phyloP scores from a whole-genome alignment of 37 sponge, comb jelly and placozoan genomes.

The Spongilla lacustris region DNA sequence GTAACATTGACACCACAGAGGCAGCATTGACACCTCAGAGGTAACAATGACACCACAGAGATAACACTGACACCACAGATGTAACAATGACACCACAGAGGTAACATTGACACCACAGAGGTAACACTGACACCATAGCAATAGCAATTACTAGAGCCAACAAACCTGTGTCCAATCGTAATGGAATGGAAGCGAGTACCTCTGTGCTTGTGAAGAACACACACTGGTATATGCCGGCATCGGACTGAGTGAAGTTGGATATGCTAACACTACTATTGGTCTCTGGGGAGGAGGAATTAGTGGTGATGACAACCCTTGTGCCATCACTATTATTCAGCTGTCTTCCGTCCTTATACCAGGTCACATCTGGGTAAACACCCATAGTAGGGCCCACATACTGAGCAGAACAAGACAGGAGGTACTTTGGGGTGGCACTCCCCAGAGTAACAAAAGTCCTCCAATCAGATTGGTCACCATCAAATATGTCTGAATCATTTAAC shows the following conservation, averaged over 20 bases:
- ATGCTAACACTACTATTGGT: not conserved
- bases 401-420: not conserved
- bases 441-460: not conserved
- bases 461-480: not conserved
- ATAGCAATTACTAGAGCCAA: not conserved
- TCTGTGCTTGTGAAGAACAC: slow-evolving; percentile 31
- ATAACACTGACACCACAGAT: not conserved
- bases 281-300: not conserved
- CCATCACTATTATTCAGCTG: not conserved
- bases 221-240: slow-evolving; percentile 56
- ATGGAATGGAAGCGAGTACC: slow-evolving; percentile 17
- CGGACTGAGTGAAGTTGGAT: slow-evolving; percentile 6
- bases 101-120: too few relatives aligned
- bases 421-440: too few relatives aligned
- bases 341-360: slow-evolving; percentile 31
- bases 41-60: not conserved
- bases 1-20: not conserved
- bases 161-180: slow-evolving; percentile 46
- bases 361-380: slow-evolving; percentile 3
- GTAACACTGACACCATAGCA: too few relatives aligned
- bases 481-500: not conserved
- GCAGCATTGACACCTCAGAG: too few relatives aligned
- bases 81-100: not conserved
- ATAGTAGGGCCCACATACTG: not conserved
- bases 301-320: not conserved